phyloP scores from a whole-genome alignment of 2,888 invertebrate genomes.

The Teleiodes luculella region DNA sequence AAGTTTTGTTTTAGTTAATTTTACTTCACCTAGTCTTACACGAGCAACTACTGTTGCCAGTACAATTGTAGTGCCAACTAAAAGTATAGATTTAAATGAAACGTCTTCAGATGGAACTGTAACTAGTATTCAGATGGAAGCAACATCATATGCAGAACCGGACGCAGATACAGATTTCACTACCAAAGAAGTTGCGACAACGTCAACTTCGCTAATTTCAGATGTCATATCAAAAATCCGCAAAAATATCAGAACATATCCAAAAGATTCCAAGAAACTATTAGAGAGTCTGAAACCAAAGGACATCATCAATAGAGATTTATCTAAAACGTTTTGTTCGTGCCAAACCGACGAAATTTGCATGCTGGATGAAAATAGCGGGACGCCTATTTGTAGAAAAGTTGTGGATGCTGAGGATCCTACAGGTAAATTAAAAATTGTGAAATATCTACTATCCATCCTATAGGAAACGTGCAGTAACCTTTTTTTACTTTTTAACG shows the following conservation, averaged over 20 bases:
- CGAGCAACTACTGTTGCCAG: conserved; percentile 52
- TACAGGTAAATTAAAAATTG: conserved; percentile 61
- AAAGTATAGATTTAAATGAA: conserved; percentile 49
- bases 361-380: conserved; percentile 80
- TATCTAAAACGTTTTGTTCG: conserved; percentile 68
- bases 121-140: conserved; percentile 43
- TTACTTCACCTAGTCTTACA: conserved; percentile 65
- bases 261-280: conserved; percentile 46
- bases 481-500: too few species aligned
- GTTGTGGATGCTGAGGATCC: conserved; percentile 77
- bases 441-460: too few species aligned
- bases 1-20: conserved; percentile 73
- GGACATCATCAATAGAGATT: conserved; percentile 59
- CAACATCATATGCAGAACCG: conserved; percentile 30
- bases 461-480: too few species aligned
- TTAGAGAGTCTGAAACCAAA: conserved; percentile 46
- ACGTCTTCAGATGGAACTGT: conserved; percentile 44
- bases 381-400: conserved; percentile 76
- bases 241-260: conserved; percentile 68
- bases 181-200: conserved; percentile 36
- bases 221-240: conserved; percentile 60
- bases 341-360: conserved; percentile 80
- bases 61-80: conserved; percentile 71
- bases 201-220: conserved; percentile 40
- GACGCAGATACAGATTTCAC: conserved; percentile 33